Evolutionary conservation across 2,888 invertebrate genomes (phyloP).

Genomic region (Ormyrus pomaceus): DNA sequence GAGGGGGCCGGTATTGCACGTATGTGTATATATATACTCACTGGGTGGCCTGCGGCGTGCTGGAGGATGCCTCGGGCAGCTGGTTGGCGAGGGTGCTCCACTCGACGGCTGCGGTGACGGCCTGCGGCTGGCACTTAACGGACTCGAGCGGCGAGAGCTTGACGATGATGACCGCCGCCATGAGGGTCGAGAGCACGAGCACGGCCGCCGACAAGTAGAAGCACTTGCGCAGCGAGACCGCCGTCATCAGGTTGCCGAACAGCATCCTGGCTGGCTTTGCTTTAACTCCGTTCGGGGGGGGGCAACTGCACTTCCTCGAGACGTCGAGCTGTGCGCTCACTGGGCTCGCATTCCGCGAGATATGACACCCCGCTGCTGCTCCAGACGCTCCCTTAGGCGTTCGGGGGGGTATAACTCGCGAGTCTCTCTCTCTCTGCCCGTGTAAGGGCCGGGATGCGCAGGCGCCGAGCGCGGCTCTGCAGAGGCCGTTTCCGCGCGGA

Average conservation of each 20-base stretch:
- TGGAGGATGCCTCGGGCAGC: constrained; percentile 16
- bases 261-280: constrained; percentile 14
- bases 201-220: constrained; percentile 68
- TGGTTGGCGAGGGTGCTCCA: constrained; percentile 66
- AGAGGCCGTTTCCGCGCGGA: too few species aligned
- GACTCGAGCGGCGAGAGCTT: constrained; percentile 69
- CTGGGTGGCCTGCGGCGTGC: constrained; percentile 9
- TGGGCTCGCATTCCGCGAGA: too few species aligned
- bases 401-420: too few species aligned
- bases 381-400: too few species aligned
- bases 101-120: constrained; percentile 65
- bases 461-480: too few species aligned
- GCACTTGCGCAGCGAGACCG: constrained; percentile 66
- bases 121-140: constrained; percentile 67
- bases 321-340: too few species aligned
- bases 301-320: too few species aligned
- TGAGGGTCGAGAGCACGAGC: constrained; percentile 67
- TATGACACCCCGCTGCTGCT: too few species aligned
- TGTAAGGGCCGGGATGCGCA: not conserved
- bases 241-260: constrained; percentile 57
- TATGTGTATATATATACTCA: not conserved
- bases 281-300: too few species aligned
- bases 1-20: too few species aligned
- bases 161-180: constrained; percentile 68
- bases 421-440: too few species aligned